Conservation (phyloP, 2,113 vertebrate species). For the Brachyhypopomus occidentalis region DNA sequence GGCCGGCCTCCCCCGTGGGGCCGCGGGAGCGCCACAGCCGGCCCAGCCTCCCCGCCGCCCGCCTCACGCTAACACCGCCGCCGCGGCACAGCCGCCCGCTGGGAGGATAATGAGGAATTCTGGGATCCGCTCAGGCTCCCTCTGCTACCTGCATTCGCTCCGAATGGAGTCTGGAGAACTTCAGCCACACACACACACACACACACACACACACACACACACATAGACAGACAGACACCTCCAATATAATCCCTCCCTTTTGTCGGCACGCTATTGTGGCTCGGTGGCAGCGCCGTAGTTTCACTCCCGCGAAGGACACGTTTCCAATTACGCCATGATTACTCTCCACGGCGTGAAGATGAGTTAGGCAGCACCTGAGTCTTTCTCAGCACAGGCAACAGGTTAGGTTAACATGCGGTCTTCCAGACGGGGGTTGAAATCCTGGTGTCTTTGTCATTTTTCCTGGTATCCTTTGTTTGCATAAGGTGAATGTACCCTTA, state of each 20-base stretch:
- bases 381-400: slow-evolving; percentile 7
- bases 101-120: slow-evolving; percentile 81
- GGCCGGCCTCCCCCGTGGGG: slow-evolving; percentile 72
- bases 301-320: slow-evolving; percentile 65
- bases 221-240: slow-evolving; percentile 64
- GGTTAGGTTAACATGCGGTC: slow-evolving; percentile 5
- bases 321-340: slow-evolving; percentile 67
- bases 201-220: slow-evolving; percentile 50
- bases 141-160: slow-evolving; percentile 77
- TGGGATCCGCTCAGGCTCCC: slow-evolving; percentile 80
- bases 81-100: slow-evolving; percentile 71
- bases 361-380: slow-evolving; percentile 34
- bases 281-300: slow-evolving; percentile 62
- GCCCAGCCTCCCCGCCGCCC: slow-evolving; percentile 66
- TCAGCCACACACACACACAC: slow-evolving; percentile 68
- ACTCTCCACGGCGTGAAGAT: slow-evolving; percentile 47
- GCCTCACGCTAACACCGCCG: slow-evolving; percentile 68
- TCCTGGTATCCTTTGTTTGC: neutral
- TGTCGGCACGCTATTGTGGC: slow-evolving; percentile 70
- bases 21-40: slow-evolving; percentile 69
- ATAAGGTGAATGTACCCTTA: neutral
- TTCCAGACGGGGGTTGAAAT: neutral
- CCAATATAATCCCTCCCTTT: slow-evolving; percentile 73
- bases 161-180: slow-evolving; percentile 76
- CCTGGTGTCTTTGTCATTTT: neutral